Conservation (phyloP, 2,797 vertebrate species). For the Sebastes miniatus region DNA sequence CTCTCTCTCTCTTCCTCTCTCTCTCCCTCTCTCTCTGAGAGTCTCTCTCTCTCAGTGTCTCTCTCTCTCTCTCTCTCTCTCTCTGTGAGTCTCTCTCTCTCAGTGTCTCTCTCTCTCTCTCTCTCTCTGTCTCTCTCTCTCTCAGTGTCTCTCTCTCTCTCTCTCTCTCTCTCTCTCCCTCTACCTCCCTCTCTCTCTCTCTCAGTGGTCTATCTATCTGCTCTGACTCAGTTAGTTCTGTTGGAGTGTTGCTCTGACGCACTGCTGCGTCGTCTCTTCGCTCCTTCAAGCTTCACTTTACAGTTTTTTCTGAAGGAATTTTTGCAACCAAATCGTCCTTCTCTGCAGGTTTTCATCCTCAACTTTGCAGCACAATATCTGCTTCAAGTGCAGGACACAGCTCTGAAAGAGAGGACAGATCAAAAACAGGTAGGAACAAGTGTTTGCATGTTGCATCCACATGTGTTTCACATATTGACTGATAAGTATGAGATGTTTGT, state of each 20-base stretch:
- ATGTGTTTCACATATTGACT: neutral
- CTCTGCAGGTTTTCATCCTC: neutral
- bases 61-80: neutral
- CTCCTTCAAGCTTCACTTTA: neutral
- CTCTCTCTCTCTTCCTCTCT: neutral
- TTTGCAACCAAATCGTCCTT: neutral
- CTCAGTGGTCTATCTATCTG: neutral
- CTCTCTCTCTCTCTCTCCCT: neutral
- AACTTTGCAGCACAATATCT: conserved; percentile 18
- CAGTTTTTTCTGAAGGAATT: conserved; percentile 20
- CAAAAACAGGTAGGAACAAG: conserved; percentile 26
- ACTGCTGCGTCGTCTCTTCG: neutral
- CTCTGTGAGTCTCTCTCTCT: neutral
- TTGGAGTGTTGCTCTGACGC: conserved; percentile 2
- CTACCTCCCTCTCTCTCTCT: neutral
- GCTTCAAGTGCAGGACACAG: neutral
- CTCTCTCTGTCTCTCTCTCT: neutral
- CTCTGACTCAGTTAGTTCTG: neutral
- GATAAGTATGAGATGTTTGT: neutral
- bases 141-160: neutral
- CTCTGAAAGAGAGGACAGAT: neutral
- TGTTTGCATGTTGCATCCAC: neutral
- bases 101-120: neutral
- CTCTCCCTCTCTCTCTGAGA: too few relatives aligned
- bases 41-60: neutral